phyloP scores from a whole-genome alignment of 1,140 invertebrate species.

The Cherax quadricarinatus region DNA sequence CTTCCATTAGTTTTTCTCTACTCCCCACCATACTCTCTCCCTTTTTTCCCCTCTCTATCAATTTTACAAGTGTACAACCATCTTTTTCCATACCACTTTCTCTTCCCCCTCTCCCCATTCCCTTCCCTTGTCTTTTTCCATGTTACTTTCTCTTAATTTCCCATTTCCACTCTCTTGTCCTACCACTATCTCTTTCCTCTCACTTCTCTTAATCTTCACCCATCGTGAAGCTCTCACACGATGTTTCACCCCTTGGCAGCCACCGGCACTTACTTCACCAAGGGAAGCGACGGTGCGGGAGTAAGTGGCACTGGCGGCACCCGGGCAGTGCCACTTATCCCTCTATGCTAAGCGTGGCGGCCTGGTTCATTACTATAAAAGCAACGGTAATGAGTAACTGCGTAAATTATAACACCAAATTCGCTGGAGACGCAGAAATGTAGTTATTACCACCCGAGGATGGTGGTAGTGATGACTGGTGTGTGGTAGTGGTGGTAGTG shows the following conservation, averaged over 20 bases:
- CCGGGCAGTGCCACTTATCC: background rate
- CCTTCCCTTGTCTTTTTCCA: too few relatives aligned
- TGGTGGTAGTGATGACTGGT: background rate
- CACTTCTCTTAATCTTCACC: background rate
- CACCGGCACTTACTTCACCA: too few relatives aligned
- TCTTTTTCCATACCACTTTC: background rate
- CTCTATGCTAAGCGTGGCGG: background rate
- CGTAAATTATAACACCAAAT: conserved; percentile 65
- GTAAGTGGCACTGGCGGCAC: too few relatives aligned
- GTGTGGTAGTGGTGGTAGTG: conserved; percentile 9
- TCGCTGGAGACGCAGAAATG: conserved; percentile 56
- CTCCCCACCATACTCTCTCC: background rate
- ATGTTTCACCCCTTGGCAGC: too few relatives aligned
- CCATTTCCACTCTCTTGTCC: background rate
- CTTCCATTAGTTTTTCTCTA: background rate
- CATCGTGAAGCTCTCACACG: background rate
- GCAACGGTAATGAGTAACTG: conserved; percentile 48
- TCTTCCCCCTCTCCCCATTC: background rate
- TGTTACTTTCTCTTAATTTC: too few relatives aligned
- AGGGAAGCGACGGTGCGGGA: too few relatives aligned
- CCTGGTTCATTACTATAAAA: conserved; percentile 61
- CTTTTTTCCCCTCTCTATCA: background rate
- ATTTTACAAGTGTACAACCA: background rate
- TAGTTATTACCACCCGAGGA: conserved; percentile 42
- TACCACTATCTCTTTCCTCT: background rate